Evolutionary conservation across 2,888 invertebrate genomes (phyloP), one percentile per base, ranked within the genome.

Genomic region (Adelphocoris suturalis): DNA sequence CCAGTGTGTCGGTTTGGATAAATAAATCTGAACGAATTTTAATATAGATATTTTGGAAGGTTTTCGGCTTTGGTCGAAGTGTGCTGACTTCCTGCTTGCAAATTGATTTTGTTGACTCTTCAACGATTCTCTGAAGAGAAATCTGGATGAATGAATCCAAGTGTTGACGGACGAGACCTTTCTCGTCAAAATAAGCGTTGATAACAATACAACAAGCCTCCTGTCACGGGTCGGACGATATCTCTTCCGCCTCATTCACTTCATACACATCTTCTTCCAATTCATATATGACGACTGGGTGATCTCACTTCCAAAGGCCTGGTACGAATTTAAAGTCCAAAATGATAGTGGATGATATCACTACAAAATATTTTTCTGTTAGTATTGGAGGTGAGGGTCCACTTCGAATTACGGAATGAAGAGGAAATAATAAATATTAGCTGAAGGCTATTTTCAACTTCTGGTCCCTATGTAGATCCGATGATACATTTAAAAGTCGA

Each of bases 201-300:
- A 99, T 99, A 91, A 99, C 99, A 93, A 99, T 99, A 99, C 99
- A 99, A 93, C 99, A 99, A 78, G 99, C 99, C 95, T 99, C 99
- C 94, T 99, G 99, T 99, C 99, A 99, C 91, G 99, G 94, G 93
- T 99, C 99, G 9, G 98, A 97, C 52, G 98, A 98, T 92, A 99
- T 99, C 94, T 99, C 99, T 93, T 98, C 99, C 14, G 96, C 96
- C 93, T 97, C 97, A 93, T 97, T 97, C 93, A 98, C 97, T 92
- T 97, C 97, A 93, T 95, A 97, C 89, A 93, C 91, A 68, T 92
- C 92, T 37, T 37, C 37, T 37, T 37, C 37, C 37, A 37, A 4
- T 4, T 37, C 37, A 37, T 37, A 37, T 7, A 37, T 37, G 37
- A 7, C 37, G 37, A 37, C 37, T 37, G 37, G 37, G 2, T 7